Evolutionary conservation across 1,140 invertebrate species (phyloP).

Genomic region (Spodoptera litura): DNA sequence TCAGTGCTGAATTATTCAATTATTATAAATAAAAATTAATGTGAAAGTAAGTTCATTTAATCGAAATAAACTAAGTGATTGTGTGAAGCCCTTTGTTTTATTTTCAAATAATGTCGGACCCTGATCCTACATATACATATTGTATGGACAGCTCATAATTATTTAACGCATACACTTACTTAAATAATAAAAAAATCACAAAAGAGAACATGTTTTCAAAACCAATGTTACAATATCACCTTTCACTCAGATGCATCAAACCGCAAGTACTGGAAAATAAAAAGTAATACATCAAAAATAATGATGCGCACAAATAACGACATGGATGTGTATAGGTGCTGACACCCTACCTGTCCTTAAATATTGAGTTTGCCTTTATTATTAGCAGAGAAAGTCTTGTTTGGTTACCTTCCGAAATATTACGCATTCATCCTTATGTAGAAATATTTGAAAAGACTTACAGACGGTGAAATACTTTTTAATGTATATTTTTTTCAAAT

Average conservation of each 20-base stretch:
- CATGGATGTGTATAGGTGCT: background rate
- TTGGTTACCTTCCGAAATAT: slow-evolving; percentile 30
- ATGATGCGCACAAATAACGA: background rate
- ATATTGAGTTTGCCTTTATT: slow-evolving; percentile 33
- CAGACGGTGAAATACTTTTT: background rate
- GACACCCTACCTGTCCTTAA: slow-evolving; percentile 25
- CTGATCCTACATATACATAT: no score
- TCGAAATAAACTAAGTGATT: no score
- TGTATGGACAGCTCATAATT: no score
- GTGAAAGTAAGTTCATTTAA: no score
- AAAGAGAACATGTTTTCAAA: no score
- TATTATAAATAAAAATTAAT: no score
- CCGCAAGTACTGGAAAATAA: background rate
- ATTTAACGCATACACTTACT: no score
- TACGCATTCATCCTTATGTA: slow-evolving; percentile 14
- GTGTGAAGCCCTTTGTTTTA: no score
- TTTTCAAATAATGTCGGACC: no score
- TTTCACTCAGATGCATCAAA: slow-evolving; percentile 9
- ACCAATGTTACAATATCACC: background rate
- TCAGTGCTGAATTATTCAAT: no score
- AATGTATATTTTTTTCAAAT: background rate
- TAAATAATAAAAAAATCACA: no score
- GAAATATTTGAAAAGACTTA: background rate
- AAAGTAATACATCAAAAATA: background rate
- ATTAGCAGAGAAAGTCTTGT: slow-evolving; percentile 33